These are phyloP conservation scores for Trachelus troglodyta DNA, from an alignment of 2,888 invertebrate species.

Conservation along the genomic window DNA sequence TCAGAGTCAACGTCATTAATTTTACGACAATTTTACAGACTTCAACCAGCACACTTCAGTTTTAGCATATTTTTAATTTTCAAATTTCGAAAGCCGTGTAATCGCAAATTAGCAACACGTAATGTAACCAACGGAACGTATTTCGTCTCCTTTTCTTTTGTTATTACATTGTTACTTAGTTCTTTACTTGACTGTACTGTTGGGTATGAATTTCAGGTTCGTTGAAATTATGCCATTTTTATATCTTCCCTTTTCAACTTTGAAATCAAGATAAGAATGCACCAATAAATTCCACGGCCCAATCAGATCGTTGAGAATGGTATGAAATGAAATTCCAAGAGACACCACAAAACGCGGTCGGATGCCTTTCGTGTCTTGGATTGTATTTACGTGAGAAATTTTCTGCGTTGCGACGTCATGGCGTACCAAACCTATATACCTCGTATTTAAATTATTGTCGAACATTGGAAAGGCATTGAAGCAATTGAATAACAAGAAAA, in stretches of 20 bases:
- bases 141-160: neutral
- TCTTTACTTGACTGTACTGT: neutral
- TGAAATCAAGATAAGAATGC: neutral
- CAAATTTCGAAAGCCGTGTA: neutral
- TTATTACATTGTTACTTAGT: neutral
- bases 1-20: no score
- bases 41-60: neutral
- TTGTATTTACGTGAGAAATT: neutral
- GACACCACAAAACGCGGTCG: neutral
- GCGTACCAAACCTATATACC: neutral
- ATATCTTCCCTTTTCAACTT: neutral
- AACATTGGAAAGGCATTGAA: neutral
- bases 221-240: neutral
- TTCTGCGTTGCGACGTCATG: neutral
- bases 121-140: neutral
- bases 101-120: neutral
- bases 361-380: neutral
- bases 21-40: no score
- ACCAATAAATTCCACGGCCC: neutral
- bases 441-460: neutral
- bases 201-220: neutral
- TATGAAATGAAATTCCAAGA: neutral
- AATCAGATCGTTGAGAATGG: neutral
- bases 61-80: neutral
- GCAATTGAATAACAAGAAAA: neutral